These are phyloP conservation scores for Zaprionus davidi DNA, from an alignment of 1,140 invertebrate species.

Conservation along the genomic window DNA sequence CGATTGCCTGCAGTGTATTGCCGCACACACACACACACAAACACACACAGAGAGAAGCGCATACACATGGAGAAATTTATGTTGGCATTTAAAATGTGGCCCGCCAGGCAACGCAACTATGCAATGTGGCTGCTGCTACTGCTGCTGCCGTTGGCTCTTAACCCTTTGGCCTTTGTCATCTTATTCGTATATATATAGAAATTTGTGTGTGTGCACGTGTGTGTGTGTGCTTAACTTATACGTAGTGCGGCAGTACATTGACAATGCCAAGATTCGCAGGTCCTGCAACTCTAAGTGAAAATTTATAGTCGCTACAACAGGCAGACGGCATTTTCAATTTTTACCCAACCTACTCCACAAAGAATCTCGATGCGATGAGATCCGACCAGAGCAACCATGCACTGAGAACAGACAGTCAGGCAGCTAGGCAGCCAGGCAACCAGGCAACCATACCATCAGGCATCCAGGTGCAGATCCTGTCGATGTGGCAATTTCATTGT, in stretches of 20 bases:
- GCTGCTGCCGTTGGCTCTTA: conserved; percentile 18
- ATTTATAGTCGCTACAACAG: conserved; percentile 70
- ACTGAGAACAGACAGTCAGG: neutral
- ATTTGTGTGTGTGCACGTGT: conserved; percentile 14
- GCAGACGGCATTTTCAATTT: conserved; percentile 48
- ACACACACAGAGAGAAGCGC: neutral
- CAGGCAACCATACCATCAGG: neutral
- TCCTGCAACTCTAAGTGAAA: conserved; percentile 61
- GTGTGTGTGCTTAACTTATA: conserved; percentile 43
- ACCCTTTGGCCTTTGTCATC: conserved; percentile 39
- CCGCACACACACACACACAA: conserved; percentile 22
- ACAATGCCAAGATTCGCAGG: conserved; percentile 49
- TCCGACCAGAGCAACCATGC: conserved; percentile 9
- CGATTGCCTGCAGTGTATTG: conserved; percentile 68
- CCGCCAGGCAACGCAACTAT: conserved; percentile 39
- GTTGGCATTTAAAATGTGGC: conserved; percentile 59
- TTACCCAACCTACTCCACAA: conserved; percentile 6
- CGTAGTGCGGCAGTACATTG: conserved; percentile 37
- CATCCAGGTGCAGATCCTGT: conserved; percentile 53
- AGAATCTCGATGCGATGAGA: conserved; percentile 20
- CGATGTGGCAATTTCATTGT: conserved; percentile 77
- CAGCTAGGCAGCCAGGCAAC: neutral
- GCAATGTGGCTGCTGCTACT: conserved; percentile 21
- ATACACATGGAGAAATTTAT: conserved; percentile 41
- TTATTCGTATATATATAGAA: conserved; percentile 49